Base-by-base conservation (phyloP, 2,113 vertebrate genomes). In the Cottus gobio region DNA sequence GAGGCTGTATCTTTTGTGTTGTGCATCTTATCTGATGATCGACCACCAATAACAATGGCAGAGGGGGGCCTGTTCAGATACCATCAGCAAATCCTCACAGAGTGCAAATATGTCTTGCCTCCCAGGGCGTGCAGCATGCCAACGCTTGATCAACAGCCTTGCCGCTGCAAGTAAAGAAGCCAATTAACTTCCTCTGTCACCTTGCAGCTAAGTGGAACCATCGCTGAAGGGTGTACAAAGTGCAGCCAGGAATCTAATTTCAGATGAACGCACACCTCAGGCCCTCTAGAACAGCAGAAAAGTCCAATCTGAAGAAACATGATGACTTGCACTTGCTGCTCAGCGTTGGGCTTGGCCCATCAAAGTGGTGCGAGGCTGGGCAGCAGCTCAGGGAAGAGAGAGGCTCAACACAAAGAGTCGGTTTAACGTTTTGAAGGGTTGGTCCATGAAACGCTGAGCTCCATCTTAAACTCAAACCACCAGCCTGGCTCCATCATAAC, bases 171-270 rank as follows among this genome's bases (percentile, higher is more conserved):
- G 72, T 70, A 69, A 83, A 87, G 82, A 68, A 88, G 86, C 79
- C 86, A 87, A 90, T 93, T 90, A 91, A 86, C 82, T 79, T 83
- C 64, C 75, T 79, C 86, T 81, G 86, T 92, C 87, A 86, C 90
- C 87, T 90, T 83, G 66, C 68, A 86, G 83, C 87, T 87, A 85
- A 91, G 87, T 85, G 80, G 80, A 87, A 75, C 69, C 76, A 61
- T 63, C 0, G 69, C 75, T 89, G 86, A 90, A 80, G 86, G 83
- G 73, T 82, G 75, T 64, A 78, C 85, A 84, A 82, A 77, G 80
- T 80, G 76, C 68, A 75, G 85, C 56, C 80, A 79, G 67, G 71
- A 89, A 92, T 87, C 82, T 88, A 76, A 90, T 92, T 90, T 86
- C 69, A 80, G 58, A 82, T 67, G 79, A 84, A 86, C 88, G 83